Evolutionary conservation across 2,113 vertebrate species (phyloP).

Genomic region (Dasyprocta punctata): DNA sequence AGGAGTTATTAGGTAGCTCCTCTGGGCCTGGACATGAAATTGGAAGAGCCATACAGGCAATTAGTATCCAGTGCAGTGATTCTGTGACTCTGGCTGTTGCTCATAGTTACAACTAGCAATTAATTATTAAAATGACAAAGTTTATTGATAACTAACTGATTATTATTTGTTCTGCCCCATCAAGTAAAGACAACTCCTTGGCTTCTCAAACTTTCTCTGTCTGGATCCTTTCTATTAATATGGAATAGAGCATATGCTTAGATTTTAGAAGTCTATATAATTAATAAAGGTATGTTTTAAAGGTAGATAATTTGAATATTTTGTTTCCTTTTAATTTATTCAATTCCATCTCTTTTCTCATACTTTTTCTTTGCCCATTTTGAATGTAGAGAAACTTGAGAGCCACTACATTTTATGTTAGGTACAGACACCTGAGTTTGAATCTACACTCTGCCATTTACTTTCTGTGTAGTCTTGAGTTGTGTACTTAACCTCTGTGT

Average conservation of each 20-base stretch:
- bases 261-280: background rate
- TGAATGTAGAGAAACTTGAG: slow-evolving; percentile 19
- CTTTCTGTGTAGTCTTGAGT: background rate
- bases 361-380: background rate
- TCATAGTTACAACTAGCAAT: background rate
- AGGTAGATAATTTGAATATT: background rate
- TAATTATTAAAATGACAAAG: slow-evolving; percentile 6
- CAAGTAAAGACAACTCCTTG: background rate
- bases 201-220: background rate
- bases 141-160: background rate
- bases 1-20: background rate
- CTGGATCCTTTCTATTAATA: background rate
- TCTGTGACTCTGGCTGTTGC: background rate
- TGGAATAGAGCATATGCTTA: background rate
- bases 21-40: background rate
- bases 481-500: background rate
- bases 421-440: background rate
- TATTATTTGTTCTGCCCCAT: background rate
- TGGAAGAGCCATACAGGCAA: background rate
- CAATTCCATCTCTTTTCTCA: background rate
- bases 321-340: background rate
- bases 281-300: background rate
- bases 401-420: background rate
- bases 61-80: background rate
- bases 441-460: background rate